Conservation (phyloP, 2,797 vertebrate species). For the Adelosebastes latens region DNA sequence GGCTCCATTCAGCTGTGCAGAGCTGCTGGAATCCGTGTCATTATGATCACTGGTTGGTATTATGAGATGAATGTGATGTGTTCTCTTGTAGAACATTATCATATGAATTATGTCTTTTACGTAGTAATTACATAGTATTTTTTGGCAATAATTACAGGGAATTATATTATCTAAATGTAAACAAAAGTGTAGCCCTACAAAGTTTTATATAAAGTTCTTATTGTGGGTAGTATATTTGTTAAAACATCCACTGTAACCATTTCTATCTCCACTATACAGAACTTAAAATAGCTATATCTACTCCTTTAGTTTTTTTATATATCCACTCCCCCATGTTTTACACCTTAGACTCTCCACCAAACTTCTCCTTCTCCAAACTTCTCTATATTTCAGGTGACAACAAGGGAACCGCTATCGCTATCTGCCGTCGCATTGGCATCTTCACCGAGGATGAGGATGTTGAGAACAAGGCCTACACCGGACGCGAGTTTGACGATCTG, state of each 20-base stretch:
- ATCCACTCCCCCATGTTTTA: background rate
- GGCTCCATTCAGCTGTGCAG: constrained; percentile 89
- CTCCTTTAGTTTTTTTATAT: background rate
- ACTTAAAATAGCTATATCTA: background rate
- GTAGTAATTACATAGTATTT: background rate
- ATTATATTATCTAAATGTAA: background rate
- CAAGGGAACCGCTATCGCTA: constrained; percentile 96
- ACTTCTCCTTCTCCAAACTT: background rate
- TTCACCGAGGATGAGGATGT: constrained; percentile 90
- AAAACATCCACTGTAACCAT: background rate
- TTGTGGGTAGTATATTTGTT: background rate
- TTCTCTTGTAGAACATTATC: too few species aligned
- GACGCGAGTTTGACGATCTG: constrained; percentile 94
- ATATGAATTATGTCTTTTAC: background rate
- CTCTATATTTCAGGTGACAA: constrained; percentile 85
- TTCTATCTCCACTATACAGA: background rate
- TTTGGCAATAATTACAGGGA: background rate
- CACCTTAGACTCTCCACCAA: background rate
- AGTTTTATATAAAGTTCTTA: background rate
- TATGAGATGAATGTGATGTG: background rate
- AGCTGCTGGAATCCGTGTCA: constrained; percentile 93
- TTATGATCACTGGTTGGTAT: constrained; percentile 93
- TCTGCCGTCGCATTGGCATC: constrained; percentile 96
- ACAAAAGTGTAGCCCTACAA: background rate
- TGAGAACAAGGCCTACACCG: constrained; percentile 86